These are phyloP conservation scores for Pterocles orientalis DNA, from an alignment of 2,113 vertebrate species.

Conservation along the genomic window DNA sequence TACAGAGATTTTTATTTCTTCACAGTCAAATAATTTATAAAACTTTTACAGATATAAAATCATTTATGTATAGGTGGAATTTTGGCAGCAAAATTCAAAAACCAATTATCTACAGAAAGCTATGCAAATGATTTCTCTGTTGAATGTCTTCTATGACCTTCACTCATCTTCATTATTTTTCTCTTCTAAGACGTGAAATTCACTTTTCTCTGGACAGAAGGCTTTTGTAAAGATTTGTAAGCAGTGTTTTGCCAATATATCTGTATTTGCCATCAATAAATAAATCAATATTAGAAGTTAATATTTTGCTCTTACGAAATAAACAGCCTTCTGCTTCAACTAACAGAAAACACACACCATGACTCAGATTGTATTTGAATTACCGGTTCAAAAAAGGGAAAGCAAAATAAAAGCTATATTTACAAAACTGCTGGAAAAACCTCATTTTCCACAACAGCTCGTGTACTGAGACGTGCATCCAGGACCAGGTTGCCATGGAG, in stretches of 20 bases:
- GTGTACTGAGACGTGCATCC: neutral
- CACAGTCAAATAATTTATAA: neutral
- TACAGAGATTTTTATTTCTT: neutral
- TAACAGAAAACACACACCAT: neutral
- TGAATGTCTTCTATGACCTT: neutral
- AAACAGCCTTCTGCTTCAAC: slow-evolving; percentile 1
- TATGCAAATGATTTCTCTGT: neutral
- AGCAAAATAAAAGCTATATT: neutral
- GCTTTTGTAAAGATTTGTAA: neutral
- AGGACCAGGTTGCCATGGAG: neutral
- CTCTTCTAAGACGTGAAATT: neutral
- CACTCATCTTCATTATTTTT: neutral
- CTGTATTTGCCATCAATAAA: neutral
- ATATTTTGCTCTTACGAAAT: neutral
- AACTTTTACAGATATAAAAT: neutral
- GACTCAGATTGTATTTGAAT: neutral
- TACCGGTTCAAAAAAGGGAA: neutral
- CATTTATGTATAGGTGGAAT: neutral
- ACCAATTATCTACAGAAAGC: neutral
- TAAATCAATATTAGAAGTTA: slow-evolving; percentile 12
- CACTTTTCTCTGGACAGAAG: neutral
- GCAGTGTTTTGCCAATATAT: neutral
- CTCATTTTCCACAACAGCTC: neutral
- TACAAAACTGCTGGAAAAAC: neutral
- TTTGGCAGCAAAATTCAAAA: neutral